phyloP scores from a whole-genome alignment of 2,113 vertebrate genomes.

The Notarius quadriscutis region DNA sequence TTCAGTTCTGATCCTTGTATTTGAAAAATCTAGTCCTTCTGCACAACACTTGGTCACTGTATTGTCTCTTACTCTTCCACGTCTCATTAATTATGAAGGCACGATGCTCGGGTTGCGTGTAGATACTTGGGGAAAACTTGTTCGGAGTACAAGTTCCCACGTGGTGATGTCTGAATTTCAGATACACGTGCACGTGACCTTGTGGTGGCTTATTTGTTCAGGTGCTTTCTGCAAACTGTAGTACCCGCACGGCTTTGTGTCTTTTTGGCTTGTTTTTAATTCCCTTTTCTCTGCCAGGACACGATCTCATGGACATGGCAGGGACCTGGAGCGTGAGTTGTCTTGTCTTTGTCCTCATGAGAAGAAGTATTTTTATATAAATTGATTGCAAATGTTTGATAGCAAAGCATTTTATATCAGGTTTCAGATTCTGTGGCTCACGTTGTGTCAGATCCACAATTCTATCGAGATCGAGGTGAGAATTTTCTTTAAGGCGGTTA shows the following conservation, averaged over 20 bases:
- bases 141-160: background rate
- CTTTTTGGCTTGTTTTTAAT: constrained; percentile 6
- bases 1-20: too few relatives aligned
- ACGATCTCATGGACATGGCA: constrained; percentile 87
- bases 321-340: constrained; percentile 80
- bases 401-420: constrained; percentile 60
- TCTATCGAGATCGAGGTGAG: constrained; percentile 91
- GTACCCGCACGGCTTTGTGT: background rate
- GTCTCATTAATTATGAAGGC: constrained; percentile 27
- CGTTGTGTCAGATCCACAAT: constrained; percentile 90
- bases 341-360: background rate
- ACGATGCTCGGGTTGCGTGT: background rate
- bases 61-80: background rate
- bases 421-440: constrained; percentile 91
- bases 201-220: constrained; percentile 8
- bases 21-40: too few relatives aligned
- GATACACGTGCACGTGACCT: background rate
- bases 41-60: too few relatives aligned
- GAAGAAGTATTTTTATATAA: too few relatives aligned
- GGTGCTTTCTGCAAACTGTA: background rate
- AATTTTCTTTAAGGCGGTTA: constrained; percentile 17
- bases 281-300: constrained; percentile 66
- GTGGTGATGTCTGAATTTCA: background rate
- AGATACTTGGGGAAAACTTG: background rate
- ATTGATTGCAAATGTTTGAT: too few relatives aligned